phyloP scores from a whole-genome alignment of 92 coral and sea anemone genomes.

The Zoanthus solanderi region DNA sequence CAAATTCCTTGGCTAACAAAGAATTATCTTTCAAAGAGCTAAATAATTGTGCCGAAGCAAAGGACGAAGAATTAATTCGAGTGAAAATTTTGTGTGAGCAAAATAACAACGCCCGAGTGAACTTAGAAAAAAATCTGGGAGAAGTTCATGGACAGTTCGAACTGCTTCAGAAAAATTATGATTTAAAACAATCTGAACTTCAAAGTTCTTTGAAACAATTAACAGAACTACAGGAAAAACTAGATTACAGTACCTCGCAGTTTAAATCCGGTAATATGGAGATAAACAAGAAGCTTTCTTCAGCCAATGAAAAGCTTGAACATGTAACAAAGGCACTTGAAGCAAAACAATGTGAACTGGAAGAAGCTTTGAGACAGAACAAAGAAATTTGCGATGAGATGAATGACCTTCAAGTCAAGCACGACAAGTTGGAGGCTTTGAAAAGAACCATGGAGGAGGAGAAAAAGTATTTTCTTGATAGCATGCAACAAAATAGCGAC shows the following conservation, averaged over 20 bases:
- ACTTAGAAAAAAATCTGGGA: background rate
- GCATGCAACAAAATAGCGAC: conserved; percentile 40
- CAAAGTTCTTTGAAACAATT: background rate
- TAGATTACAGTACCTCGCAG: conserved; percentile 22
- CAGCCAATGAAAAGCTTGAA: conserved; percentile 52
- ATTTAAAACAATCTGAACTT: conserved; percentile 2
- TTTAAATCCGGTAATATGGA: conserved; percentile 22
- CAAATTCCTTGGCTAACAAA: conserved; percentile 13
- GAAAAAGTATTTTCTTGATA: conserved; percentile 42
- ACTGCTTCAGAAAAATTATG: conserved; percentile 18
- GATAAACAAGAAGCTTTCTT: conserved; percentile 39
- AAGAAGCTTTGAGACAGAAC: conserved; percentile 42
- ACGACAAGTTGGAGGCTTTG: conserved; percentile 49
- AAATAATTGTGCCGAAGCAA: background rate
- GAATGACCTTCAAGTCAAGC: conserved; percentile 51
- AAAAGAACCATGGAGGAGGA: conserved; percentile 42
- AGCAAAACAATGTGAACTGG: conserved; percentile 44
- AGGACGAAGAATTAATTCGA: conserved; percentile 1
- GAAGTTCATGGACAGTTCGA: background rate
- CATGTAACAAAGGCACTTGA: conserved; percentile 31
- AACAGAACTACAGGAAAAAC: conserved; percentile 39
- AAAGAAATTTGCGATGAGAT: conserved; percentile 41
- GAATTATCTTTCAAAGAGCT: conserved; percentile 21
- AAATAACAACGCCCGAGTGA: background rate
- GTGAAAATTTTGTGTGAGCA: conserved; percentile 4